phyloP scores from a whole-genome alignment of 2,113 vertebrate species.

The Globicephala melas region DNA sequence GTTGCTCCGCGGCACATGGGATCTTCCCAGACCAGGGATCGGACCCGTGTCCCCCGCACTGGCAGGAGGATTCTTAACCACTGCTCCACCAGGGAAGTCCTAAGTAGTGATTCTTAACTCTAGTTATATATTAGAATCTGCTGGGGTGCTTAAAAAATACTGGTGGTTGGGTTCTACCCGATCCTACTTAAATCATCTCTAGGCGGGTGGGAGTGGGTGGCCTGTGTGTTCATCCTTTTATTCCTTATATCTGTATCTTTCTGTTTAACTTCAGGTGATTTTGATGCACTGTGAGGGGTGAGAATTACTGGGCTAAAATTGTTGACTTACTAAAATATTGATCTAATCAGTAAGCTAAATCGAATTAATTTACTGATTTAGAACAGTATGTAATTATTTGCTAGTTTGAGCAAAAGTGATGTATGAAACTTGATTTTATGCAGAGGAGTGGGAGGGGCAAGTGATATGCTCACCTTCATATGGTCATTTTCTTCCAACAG shows the following conservation, averaged over 20 bases:
- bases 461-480: not conserved
- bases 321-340: not conserved
- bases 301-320: not conserved
- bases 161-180: not conserved
- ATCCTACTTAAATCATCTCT: not conserved
- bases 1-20: too few relatives aligned
- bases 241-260: not conserved
- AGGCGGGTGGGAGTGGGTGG: not conserved
- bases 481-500: not conserved
- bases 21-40: too few relatives aligned
- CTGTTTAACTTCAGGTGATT: not conserved
- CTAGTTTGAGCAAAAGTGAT: not conserved
- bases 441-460: not conserved
- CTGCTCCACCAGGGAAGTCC: too few relatives aligned
- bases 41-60: too few relatives aligned
- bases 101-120: not conserved
- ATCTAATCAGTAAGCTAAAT: not conserved
- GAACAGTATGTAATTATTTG: not conserved
- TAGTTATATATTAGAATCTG: not conserved
- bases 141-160: not conserved
- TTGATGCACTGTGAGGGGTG: not conserved
- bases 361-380: not conserved
- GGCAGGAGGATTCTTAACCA: too few relatives aligned
- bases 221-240: not conserved
- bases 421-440: not conserved